Percentiles rank a stretch among this genome's conserved stretches.
Evolutionary conservation across 1,140 invertebrate species (phyloP).

Genomic region (Sinella curviseta): DNA sequence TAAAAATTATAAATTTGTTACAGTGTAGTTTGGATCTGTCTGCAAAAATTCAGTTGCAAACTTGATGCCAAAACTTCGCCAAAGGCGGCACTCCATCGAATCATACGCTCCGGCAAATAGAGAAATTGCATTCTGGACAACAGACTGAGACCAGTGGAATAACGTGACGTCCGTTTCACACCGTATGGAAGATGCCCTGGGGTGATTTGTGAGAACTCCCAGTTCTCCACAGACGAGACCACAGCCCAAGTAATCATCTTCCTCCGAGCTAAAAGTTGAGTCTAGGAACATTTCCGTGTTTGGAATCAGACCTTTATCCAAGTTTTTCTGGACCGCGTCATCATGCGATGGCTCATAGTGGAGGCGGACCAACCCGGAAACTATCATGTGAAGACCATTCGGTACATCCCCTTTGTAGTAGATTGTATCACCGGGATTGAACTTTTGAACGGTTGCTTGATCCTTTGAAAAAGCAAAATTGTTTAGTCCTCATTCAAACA

Average conservation of each 20-base stretch:
- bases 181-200: conserved; percentile 52
- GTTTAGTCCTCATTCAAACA: not conserved
- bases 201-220: conserved; percentile 53
- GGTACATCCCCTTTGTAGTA: conserved; percentile 42
- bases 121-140: not conserved
- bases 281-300: conserved; percentile 31
- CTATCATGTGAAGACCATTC: conserved; percentile 55
- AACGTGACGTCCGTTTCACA: conserved; percentile 57
- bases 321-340: not conserved
- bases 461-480: conserved; percentile 31
- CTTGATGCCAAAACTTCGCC: conserved; percentile 21
- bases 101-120: not conserved
- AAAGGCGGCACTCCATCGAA: conserved; percentile 1
- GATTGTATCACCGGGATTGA: conserved; percentile 53
- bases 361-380: conserved; percentile 56
- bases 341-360: conserved; percentile 37
- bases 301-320: conserved; percentile 35
- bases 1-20: not conserved
- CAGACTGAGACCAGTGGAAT: conserved; percentile 21
- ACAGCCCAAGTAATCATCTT: conserved; percentile 54
- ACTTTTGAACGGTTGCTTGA: conserved; percentile 52
- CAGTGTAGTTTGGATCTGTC: not conserved
- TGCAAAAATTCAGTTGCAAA: conserved; percentile 9
- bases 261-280: conserved; percentile 30
- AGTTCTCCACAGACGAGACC: conserved; percentile 57